These are phyloP conservation scores for Nipponia nippon DNA, from an alignment of 2,113 vertebrate species.

Conservation along the genomic window DNA sequence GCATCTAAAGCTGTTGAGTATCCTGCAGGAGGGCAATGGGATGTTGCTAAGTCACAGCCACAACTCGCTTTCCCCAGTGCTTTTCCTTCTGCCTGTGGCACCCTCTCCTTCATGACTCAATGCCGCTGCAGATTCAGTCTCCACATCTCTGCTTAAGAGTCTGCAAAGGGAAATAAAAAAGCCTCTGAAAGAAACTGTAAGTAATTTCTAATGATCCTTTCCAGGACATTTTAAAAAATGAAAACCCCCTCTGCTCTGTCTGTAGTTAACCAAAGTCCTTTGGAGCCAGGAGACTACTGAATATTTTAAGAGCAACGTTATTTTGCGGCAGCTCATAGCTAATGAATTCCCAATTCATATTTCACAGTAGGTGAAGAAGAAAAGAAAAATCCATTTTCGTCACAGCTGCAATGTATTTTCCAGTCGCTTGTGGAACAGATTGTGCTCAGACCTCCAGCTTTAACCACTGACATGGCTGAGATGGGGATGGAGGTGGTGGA, in stretches of 20 bases:
- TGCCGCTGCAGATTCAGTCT: background rate
- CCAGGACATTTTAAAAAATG: background rate
- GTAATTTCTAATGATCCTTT: background rate
- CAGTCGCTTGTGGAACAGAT: background rate
- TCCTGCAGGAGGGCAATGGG: background rate
- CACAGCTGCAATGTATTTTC: constrained; percentile 6
- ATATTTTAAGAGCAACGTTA: background rate
- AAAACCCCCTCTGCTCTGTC: background rate
- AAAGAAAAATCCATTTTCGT: constrained; percentile 31
- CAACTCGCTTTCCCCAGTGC: rapidly evolving
- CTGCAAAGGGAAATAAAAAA: constrained; percentile 14
- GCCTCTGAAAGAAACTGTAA: background rate
- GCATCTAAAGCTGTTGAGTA: background rate
- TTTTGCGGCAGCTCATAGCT: constrained; percentile 31
- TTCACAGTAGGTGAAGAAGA: constrained; percentile 6
- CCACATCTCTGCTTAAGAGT: background rate
- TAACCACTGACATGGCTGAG: background rate
- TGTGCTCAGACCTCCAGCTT: background rate
- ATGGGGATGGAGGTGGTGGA: background rate
- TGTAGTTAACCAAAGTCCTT: constrained; percentile 19
- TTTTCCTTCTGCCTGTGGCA: background rate
- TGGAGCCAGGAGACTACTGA: background rate
- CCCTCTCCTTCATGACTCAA: background rate
- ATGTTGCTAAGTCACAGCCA: background rate
- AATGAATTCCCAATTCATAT: constrained; percentile 34